These are phyloP conservation scores for Hyppa rectilinea DNA, from an alignment of 2,888 invertebrate species.

Conservation along the genomic window DNA sequence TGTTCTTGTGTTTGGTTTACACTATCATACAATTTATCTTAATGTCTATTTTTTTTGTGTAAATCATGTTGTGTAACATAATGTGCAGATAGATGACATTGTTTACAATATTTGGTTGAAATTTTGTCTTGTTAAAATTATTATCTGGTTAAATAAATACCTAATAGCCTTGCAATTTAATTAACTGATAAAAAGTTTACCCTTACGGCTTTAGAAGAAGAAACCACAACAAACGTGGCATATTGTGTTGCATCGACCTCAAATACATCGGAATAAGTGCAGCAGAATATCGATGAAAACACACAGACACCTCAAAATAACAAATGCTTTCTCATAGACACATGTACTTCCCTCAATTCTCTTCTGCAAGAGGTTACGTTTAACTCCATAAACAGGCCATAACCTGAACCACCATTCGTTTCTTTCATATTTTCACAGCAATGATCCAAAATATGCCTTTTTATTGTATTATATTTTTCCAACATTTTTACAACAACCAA, in stretches of 20 bases:
- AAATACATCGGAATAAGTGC: too few relatives aligned
- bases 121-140: too few relatives aligned
- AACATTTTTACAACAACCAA: too few relatives aligned
- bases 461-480: background rate
- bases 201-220: too few relatives aligned
- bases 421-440: background rate
- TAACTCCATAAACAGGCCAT: background rate
- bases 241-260: too few relatives aligned
- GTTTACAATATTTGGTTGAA: slow-evolving; percentile 8
- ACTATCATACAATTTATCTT: slow-evolving; percentile 37
- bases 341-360: background rate
- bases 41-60: slow-evolving; percentile 14
- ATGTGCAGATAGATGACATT: slow-evolving; percentile 16
- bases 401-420: background rate
- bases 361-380: background rate
- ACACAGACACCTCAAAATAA: too few relatives aligned
- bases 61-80: slow-evolving; percentile 2
- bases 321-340: too few relatives aligned
- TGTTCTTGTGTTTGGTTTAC: slow-evolving; percentile 30
- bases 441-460: background rate
- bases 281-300: too few relatives aligned
- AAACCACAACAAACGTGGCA: too few relatives aligned
- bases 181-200: too few relatives aligned
- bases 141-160: background rate
- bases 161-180: background rate